Percentiles rank a stretch among this genome's conserved stretches.
phyloP scores from a whole-genome alignment of 2,888 invertebrate species.

The Parasteatoda lunata region DNA sequence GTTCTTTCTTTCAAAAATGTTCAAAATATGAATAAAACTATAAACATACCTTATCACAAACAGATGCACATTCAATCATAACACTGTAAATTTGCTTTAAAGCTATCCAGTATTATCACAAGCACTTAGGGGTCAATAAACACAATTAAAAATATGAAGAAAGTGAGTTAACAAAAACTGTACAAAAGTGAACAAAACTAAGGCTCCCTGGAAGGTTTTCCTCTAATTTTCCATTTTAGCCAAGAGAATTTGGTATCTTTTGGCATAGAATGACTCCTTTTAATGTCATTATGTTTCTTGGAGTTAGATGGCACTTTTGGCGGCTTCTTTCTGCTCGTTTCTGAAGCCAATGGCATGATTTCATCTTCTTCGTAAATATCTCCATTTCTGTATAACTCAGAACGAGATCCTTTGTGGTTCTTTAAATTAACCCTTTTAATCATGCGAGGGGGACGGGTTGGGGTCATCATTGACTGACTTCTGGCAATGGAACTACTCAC shows the following conservation, averaged over 20 bases:
- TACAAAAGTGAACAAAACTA: too few relatives aligned
- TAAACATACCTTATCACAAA: neutral
- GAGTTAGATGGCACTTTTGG: conserved; percentile 49
- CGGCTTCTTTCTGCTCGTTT: conserved; percentile 50
- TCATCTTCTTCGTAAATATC: conserved; percentile 68
- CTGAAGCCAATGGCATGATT: conserved; percentile 60
- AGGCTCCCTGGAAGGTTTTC: conserved; percentile 63
- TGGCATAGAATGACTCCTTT: conserved; percentile 71
- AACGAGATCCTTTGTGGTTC: conserved; percentile 39
- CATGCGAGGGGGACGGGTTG: conserved; percentile 56
- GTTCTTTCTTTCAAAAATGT: too few relatives aligned
- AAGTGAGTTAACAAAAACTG: neutral
- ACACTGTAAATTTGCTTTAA: neutral
- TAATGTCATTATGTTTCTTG: conserved; percentile 63
- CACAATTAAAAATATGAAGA: neutral
- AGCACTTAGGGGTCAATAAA: neutral
- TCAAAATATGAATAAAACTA: neutral
- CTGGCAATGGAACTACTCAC: conserved; percentile 64
- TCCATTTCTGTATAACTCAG: conserved; percentile 51
- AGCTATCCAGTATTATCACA: conserved; percentile 37
- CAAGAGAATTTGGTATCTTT: conserved; percentile 71
- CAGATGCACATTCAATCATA: neutral
- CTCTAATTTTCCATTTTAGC: conserved; percentile 69
- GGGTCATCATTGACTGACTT: conserved; percentile 66
- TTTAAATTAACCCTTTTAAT: conserved; percentile 39